Evolutionary conservation across 2,113 vertebrate genomes (phyloP).

Genomic region (Clarias gariepinus): DNA sequence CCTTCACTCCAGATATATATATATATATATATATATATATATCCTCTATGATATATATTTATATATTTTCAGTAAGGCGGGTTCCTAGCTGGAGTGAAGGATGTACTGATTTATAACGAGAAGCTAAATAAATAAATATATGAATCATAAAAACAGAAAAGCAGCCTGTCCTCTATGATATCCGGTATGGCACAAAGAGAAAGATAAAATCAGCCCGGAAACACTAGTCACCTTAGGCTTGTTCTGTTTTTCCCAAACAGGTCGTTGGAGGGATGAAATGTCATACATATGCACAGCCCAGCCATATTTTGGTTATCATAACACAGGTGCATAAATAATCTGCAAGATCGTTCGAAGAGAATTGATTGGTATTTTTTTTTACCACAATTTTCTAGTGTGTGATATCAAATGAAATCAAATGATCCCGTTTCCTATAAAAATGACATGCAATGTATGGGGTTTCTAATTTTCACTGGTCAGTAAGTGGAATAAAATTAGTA

Average conservation of each 20-base stretch:
- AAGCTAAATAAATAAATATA: not conserved
- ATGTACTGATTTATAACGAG: no score
- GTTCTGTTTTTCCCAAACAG: slow-evolving; percentile 1
- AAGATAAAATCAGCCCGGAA: not conserved
- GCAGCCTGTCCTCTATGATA: not conserved
- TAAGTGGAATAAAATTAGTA: not conserved
- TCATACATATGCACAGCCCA: not conserved
- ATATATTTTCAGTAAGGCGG: no score
- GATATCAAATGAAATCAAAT: not conserved
- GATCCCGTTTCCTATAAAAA: not conserved
- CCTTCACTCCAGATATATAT: no score
- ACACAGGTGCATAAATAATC: not conserved
- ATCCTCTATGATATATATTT: no score
- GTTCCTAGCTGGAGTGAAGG: no score
- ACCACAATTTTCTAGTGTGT: not conserved
- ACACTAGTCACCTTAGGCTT: not conserved
- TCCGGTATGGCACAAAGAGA: not conserved
- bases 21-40: no score
- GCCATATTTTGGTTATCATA: not conserved
- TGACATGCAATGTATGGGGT: not conserved
- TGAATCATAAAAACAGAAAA: not conserved
- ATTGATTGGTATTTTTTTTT: not conserved
- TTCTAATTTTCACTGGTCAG: not conserved
- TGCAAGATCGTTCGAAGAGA: not conserved
- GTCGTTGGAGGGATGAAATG: not conserved